A percentile compares a stretch with the other conserved stretches of the same genome.
phyloP scores from a whole-genome alignment of 2,888 invertebrate species.

The Maniola hyperantus region DNA sequence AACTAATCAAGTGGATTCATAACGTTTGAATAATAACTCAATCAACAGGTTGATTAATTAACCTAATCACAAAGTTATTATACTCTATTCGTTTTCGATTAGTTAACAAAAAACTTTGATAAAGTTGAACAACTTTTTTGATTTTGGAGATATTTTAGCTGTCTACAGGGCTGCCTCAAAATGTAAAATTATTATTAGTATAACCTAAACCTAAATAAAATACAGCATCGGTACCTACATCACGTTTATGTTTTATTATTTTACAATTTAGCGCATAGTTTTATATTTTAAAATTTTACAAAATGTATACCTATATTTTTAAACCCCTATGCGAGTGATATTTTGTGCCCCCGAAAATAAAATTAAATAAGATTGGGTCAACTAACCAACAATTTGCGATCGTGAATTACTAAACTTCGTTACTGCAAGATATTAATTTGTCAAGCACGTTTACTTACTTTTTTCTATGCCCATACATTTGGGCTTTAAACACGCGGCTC shows the following conservation, averaged over 20 bases:
- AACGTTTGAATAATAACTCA: constrained; percentile 21
- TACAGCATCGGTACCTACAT: not conserved
- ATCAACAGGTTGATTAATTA: constrained; percentile 1
- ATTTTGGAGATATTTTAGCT: not conserved
- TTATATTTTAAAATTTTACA: too few species aligned
- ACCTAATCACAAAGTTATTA: constrained; percentile 2
- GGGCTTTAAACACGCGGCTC: constrained; percentile 53
- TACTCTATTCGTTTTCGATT: constrained; percentile 2
- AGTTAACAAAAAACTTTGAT: constrained; percentile 9
- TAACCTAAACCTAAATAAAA: not conserved
- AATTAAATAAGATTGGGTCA: not conserved
- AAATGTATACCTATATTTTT: too few species aligned
- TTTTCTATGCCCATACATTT: constrained; percentile 38
- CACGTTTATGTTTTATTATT: too few species aligned
- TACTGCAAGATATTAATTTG: not conserved
- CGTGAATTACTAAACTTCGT: not conserved
- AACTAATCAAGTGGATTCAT: constrained; percentile 1
- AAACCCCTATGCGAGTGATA: not conserved
- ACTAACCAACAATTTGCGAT: not conserved
- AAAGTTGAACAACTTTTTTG: not conserved
- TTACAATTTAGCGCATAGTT: too few species aligned
- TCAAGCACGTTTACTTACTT: constrained; percentile 34
- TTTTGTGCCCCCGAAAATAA: not conserved
- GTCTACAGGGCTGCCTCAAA: not conserved
- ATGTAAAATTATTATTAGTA: not conserved